phyloP scores from a whole-genome alignment of 2,797 vertebrate species.

The Argya squamiceps region DNA sequence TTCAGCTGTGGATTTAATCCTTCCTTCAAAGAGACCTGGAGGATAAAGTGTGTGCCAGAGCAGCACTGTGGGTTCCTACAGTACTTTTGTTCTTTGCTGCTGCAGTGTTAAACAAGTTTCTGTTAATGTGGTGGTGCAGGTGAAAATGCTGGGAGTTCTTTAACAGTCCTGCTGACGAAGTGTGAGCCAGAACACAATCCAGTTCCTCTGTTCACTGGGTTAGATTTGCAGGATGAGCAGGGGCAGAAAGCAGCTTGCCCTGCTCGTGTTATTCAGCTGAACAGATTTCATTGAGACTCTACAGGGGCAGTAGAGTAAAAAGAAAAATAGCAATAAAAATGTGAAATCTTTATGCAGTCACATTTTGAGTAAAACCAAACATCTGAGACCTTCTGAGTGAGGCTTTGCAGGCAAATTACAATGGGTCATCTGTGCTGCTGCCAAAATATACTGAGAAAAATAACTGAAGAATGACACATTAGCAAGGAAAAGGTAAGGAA shows the following conservation, averaged over 20 bases:
- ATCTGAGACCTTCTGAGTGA: not conserved
- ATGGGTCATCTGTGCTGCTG: conserved; percentile 2
- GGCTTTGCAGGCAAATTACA: not conserved
- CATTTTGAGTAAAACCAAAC: conserved; percentile 27
- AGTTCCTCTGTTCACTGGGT: not conserved
- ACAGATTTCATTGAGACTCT: not conserved
- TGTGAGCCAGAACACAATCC: conserved; percentile 34
- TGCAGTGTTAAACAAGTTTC: not conserved
- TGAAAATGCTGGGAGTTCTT: conserved; percentile 48
- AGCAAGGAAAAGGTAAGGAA: conserved; percentile 48
- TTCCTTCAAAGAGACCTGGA: conserved; percentile 18
- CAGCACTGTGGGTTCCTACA: not conserved
- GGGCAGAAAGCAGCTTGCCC: not conserved
- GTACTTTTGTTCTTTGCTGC: not conserved
- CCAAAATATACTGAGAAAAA: conserved; percentile 26
- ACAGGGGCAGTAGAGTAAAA: not conserved
- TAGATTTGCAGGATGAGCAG: not conserved
- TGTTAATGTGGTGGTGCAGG: conserved; percentile 23
- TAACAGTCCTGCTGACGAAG: conserved; percentile 2
- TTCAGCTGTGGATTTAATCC: conserved; percentile 40
- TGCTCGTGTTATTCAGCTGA: not conserved
- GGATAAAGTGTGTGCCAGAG: not conserved
- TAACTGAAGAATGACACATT: not conserved
- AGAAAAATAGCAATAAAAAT: conserved; percentile 15
- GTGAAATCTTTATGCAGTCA: not conserved